Base-by-base conservation (phyloP, 2,113 vertebrate species). In the Rhizomys pruinosus region DNA sequence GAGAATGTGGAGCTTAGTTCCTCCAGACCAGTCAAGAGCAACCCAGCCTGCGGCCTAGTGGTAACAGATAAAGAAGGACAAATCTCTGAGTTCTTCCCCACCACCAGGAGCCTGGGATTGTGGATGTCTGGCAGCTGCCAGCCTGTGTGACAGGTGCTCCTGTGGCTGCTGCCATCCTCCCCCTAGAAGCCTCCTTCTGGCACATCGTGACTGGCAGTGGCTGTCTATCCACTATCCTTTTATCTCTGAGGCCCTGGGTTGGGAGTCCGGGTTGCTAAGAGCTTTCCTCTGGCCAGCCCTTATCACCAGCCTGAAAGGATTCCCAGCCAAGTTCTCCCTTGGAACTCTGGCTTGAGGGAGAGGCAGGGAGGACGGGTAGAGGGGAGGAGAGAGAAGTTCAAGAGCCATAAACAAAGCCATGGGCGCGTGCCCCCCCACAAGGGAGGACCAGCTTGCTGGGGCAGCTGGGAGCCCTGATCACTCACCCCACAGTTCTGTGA, bases 221-320 rank as follows among this genome's bases (percentile, higher is more conserved):
- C 95, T 39, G 0, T 37, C 32, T 0, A 82, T 96, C 91, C 92
- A n/a, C 32, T 0, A 82, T 96, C 91, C 92, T 97, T 97, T 98
- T 97, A 97, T 59, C 0, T 59, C 4, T 78, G 52, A 71, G 93
- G 94, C 90, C 89, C 8, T 69, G 84, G 79, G 72, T 59, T 73
- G 93, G 91, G 81, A 93, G 92, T 63, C 87, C 59, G 80, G 34
- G 76, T 95, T 95, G 96, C 96, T 96, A 81, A 95, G 96, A 95
- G 94, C 91, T 92, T 86, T 79, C 68, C 23, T 78, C 77, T 42
- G 91, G 95, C 94, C 93, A 93, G 84, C 68, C 86, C 91, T 93
- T 96, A 89, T 93, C 95, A n/a, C 64, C 3, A 16, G 84, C 87
- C 74, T 91, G 72, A 84, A 91, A 89, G 93, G 44, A 71, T 68